Percentiles rank a stretch among this genome's conserved stretches.
Conservation (phyloP, 1,140 invertebrate genomes). For the Heliconius eleuchia region DNA sequence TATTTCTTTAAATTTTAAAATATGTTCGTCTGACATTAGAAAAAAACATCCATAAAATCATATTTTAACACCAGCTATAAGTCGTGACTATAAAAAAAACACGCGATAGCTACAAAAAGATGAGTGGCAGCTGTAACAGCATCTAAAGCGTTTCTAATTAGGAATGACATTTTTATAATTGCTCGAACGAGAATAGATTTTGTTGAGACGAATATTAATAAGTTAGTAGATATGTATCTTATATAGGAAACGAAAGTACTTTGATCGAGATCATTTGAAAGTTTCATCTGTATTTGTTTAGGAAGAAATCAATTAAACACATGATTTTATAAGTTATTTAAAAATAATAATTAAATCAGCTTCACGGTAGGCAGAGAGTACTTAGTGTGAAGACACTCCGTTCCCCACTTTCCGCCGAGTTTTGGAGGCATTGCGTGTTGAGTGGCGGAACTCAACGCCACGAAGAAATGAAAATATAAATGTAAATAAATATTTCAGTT, state of each 20-base stretch:
- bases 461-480: no score
- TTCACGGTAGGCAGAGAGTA: no score
- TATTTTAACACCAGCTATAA: conserved; percentile 22
- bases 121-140: conserved; percentile 52
- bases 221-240: not conserved
- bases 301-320: not conserved
- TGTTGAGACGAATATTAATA: not conserved
- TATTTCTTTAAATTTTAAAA: not conserved
- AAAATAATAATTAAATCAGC: no score
- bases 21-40: not conserved
- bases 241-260: not conserved
- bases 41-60: conserved; percentile 16
- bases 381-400: no score
- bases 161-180: conserved; percentile 72
- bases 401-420: no score
- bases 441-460: no score
- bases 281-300: not conserved
- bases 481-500: no score
- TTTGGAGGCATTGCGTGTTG: no score
- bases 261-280: not conserved
- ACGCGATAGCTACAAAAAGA: conserved; percentile 36
- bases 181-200: not conserved
- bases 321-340: not conserved
- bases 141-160: conserved; percentile 66
- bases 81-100: conserved; percentile 34